Percentiles rank a stretch among this genome's conserved stretches.
Conservation (phyloP, 2,888 invertebrate genomes). For the Heliconius sara region DNA sequence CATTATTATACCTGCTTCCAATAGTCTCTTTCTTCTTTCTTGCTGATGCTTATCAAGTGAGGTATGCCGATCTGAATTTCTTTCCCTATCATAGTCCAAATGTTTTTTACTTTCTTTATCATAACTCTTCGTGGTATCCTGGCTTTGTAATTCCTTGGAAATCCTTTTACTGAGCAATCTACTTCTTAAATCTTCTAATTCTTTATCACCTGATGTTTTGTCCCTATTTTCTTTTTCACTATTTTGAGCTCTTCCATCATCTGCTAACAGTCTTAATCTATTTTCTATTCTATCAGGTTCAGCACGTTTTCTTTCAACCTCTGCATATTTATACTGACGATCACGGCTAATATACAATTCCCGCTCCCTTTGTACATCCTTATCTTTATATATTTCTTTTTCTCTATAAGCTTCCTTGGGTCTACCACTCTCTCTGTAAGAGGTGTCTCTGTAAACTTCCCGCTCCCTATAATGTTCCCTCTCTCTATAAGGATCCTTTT, state of each 20-base stretch:
- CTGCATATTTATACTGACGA: slow-evolving; percentile 71
- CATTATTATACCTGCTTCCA: slow-evolving; percentile 86
- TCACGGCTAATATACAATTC: slow-evolving; percentile 70
- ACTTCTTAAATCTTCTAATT: slow-evolving; percentile 90
- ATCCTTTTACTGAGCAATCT: slow-evolving; percentile 88
- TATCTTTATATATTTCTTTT: slow-evolving; percentile 64
- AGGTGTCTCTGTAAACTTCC: slow-evolving; percentile 66
- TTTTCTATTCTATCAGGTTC: slow-evolving; percentile 75
- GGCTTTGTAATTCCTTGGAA: slow-evolving; percentile 86
- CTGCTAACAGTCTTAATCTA: slow-evolving; percentile 69
- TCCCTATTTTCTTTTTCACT: slow-evolving; percentile 81
- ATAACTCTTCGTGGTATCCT: slow-evolving; percentile 70
- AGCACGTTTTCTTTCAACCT: slow-evolving; percentile 68
- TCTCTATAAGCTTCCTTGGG: slow-evolving; percentile 68
- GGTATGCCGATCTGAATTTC: slow-evolving; percentile 70
- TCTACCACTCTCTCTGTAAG: slow-evolving; percentile 64
- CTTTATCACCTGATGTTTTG: slow-evolving; percentile 81
- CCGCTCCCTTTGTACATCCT: slow-evolving; percentile 67
- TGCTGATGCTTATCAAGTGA: slow-evolving; percentile 79
- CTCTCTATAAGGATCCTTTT: slow-evolving; percentile 77
- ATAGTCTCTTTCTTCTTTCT: slow-evolving; percentile 86
- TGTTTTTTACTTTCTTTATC: slow-evolving; percentile 75
- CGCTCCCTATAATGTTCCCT: slow-evolving; percentile 70
- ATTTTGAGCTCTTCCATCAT: slow-evolving; percentile 71
- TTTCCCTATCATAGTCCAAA: slow-evolving; percentile 78